Conservation (phyloP, 2,113 vertebrate genomes). For the Progne subis region DNA sequence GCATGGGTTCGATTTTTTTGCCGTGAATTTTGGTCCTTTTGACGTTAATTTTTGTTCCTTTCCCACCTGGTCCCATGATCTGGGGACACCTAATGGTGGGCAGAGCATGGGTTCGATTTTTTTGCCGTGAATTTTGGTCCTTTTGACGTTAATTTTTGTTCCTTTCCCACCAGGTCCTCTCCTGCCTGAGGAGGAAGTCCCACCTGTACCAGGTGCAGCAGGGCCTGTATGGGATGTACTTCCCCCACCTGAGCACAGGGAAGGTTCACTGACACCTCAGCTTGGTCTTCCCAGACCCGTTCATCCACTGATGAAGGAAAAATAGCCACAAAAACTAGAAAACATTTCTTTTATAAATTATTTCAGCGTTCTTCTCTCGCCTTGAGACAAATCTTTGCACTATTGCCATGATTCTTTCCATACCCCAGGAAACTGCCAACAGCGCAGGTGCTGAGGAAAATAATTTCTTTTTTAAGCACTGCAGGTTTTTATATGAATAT, state of each 20-base stretch:
- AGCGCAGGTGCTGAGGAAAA: neutral
- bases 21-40: neutral
- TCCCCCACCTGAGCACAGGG: slow-evolving; percentile 48
- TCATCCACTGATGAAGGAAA: neutral
- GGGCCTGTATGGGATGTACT: slow-evolving; percentile 7
- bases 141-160: neutral
- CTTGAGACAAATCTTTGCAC: neutral
- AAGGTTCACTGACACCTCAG: slow-evolving; percentile 16
- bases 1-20: neutral
- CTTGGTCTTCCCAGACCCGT: neutral
- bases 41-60: neutral
- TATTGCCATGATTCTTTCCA: neutral
- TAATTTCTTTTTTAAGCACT: neutral
- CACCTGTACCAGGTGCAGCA: slow-evolving; percentile 58
- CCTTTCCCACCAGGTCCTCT: slow-evolving; percentile 11
- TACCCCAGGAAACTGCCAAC: neutral
- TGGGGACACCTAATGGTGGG: no score
- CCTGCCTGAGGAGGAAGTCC: slow-evolving; percentile 36
- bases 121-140: neutral
- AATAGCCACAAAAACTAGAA: neutral
- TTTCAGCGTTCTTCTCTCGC: neutral
- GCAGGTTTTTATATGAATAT: neutral
- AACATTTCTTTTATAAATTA: slow-evolving; percentile 1
- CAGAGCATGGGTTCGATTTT: no score
- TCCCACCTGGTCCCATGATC: neutral